Percentiles rank a stretch among this genome's conserved stretches.
phyloP scores from a whole-genome alignment of 2,797 vertebrate genomes.

The Enteromius anoplus region DNA sequence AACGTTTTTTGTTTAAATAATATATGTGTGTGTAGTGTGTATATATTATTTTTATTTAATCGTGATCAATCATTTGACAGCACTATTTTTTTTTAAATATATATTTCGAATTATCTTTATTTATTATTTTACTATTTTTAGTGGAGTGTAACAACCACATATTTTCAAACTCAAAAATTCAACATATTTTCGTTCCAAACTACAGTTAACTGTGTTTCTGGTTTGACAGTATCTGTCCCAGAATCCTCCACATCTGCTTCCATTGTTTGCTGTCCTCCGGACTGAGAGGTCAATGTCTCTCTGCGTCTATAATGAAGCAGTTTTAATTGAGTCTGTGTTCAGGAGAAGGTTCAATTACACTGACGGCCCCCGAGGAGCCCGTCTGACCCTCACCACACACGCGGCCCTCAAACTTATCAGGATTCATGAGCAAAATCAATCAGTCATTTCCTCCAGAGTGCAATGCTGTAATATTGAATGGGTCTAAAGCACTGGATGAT shows the following conservation, averaged over 20 bases:
- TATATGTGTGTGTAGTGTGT: too few species aligned
- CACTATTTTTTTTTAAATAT: too few species aligned
- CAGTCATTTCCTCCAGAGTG: not conserved
- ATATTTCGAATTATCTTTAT: too few species aligned
- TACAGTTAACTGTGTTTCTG: not conserved
- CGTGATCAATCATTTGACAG: too few species aligned
- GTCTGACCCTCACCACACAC: not conserved
- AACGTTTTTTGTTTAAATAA: too few species aligned
- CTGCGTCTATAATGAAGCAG: not conserved
- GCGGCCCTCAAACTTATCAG: not conserved
- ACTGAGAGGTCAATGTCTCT: not conserved
- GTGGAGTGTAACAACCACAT: too few species aligned
- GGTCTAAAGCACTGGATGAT: not conserved
- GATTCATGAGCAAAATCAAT: not conserved
- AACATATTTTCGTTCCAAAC: too few species aligned
- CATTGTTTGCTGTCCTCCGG: too few species aligned
- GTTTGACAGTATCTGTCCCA: not conserved
- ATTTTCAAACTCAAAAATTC: too few species aligned
- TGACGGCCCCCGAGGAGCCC: conserved; percentile 2
- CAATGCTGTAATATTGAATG: not conserved
- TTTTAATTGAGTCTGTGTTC: conserved; percentile 8
- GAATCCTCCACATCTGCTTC: too few species aligned
- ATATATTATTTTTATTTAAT: too few species aligned
- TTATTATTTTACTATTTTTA: too few species aligned
- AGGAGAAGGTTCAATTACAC: conserved; percentile 14